These are phyloP conservation scores for Stichodactyla helianthus DNA, from an alignment of 64 coral and sea anemone species.

Conservation along the genomic window DNA sequence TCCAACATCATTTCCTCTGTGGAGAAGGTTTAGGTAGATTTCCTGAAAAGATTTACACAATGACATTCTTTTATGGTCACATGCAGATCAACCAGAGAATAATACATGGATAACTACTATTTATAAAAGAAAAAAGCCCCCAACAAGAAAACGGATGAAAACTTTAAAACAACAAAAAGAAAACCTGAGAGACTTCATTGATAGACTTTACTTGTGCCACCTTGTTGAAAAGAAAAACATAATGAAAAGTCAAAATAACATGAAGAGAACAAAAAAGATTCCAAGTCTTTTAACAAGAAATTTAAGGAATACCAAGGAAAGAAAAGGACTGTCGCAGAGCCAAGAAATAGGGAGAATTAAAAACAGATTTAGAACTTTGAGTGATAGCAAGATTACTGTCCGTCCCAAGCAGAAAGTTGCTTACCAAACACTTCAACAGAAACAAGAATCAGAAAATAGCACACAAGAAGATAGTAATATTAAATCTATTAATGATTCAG, in stretches of 20 bases:
- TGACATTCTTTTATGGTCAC: neutral
- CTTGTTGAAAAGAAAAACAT: neutral
- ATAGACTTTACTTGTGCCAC: neutral
- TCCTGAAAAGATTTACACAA: too few relatives aligned
- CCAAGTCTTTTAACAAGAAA: neutral
- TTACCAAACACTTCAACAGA: neutral
- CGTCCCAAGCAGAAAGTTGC: neutral
- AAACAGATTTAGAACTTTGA: neutral
- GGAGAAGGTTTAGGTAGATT: too few relatives aligned
- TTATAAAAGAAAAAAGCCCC: neutral
- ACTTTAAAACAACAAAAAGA: neutral
- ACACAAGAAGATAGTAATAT: neutral
- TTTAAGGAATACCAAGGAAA: neutral
- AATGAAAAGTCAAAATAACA: neutral
- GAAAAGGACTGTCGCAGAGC: neutral
- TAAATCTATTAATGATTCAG: neutral
- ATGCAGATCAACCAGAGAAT: neutral
- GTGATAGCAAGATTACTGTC: neutral
- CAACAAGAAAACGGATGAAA: neutral
- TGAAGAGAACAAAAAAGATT: neutral
- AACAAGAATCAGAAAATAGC: neutral
- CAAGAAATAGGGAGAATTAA: neutral
- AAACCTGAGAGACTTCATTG: neutral
- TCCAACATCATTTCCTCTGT: too few relatives aligned
- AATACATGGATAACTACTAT: neutral